phyloP scores from a whole-genome alignment of 2,888 invertebrate species.

The Luffia ferchaultella region DNA sequence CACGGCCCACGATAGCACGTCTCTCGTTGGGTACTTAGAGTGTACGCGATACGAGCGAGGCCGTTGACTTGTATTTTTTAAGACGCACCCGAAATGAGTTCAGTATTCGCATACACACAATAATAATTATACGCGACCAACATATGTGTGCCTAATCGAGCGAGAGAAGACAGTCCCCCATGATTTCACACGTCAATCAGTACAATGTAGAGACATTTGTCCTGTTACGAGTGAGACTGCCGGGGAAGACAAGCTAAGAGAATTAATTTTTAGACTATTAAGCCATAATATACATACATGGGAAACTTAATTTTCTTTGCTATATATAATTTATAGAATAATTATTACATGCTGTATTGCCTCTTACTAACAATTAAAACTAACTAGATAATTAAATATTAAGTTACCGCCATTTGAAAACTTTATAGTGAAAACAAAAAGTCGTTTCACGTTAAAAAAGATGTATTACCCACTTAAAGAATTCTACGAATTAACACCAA shows the following conservation, averaged over 20 bases:
- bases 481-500: too few relatives aligned
- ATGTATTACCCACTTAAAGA: too few relatives aligned
- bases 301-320: too few relatives aligned
- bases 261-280: neutral
- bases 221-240: neutral
- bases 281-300: neutral
- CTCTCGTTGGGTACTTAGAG: neutral
- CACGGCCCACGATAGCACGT: slow-evolving; percentile 1
- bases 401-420: too few relatives aligned
- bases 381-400: too few relatives aligned
- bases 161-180: neutral
- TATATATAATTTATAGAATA: too few relatives aligned
- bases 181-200: neutral
- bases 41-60: slow-evolving; percentile 1
- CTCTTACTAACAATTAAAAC: too few relatives aligned
- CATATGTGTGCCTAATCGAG: neutral
- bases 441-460: too few relatives aligned
- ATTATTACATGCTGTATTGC: too few relatives aligned
- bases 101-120: slow-evolving; percentile 1
- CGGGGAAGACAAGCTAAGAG: neutral
- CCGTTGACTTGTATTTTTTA: slow-evolving; percentile 6
- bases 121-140: neutral
- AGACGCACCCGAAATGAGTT: slow-evolving; percentile 6
- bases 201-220: neutral
- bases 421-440: too few relatives aligned